Base-by-base conservation (phyloP, 2,113 vertebrate genomes). In the Coryphaenoides rupestris region DNA sequence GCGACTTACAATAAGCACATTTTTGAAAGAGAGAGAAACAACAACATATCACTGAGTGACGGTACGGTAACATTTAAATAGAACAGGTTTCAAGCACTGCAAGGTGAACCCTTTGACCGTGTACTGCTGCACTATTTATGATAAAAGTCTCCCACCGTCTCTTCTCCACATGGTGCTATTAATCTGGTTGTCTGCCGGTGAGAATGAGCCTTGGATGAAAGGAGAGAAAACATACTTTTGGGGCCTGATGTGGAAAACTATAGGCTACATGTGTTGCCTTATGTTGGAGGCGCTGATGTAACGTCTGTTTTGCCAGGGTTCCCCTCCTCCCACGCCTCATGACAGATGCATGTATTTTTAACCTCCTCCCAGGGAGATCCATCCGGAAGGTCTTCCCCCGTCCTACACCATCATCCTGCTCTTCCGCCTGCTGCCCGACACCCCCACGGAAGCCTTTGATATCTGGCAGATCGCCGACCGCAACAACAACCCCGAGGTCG, bases 401-500 rank as follows among this genome's bases (percentile, higher is more conserved):
- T 88, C 94, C 0, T 99, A 97, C 85, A 99, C 97, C 1, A 93
- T 99, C 76, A 93, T 98, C 81, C 70, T 99, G 68, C 83, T 99
- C 53, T 94, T 99, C 91, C 95, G 95, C 46, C 89, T 99, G 63
- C 89, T 99, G 52, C 93, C 96, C 0, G 95, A 98, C 76, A 91
- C 94, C 1, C 83, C 91, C 58, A 92, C 66, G 0, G 94, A 98
- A 57, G 90, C 96, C 47, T 99, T 99, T 85, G 95, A 97, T 77
- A 88, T 99, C 74, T 99, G 97, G 97, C 97, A 99, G 89, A 94
- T 99, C 72, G 85, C 95, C n/a, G 94, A 97, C 88, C 91, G 90
- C 85, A 93, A 93, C 86, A 93, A 94, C 83, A 98, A 94, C 76
- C 95, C 97, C 0, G 93, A 99, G 90, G 94, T 96, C 49, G 97